Base-by-base conservation (phyloP, 2,113 vertebrate genomes). In the Brachypodius melanocephalos region DNA sequence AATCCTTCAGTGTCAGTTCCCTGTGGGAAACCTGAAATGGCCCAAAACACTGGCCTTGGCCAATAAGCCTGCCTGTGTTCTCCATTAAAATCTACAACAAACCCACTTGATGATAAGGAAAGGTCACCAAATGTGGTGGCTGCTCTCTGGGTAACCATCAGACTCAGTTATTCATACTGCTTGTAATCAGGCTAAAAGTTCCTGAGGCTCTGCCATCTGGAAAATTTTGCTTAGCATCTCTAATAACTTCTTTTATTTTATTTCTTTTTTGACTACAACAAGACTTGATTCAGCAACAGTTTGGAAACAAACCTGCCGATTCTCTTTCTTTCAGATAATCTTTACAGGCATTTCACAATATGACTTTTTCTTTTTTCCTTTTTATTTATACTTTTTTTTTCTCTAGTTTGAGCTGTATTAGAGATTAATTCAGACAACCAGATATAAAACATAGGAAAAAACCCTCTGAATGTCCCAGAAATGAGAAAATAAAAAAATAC, bases 171-270 rank as follows among this genome's bases (percentile, higher is more conserved):
- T 54, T 68, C 61, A 77, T 28, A 43, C 19, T 71, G 46, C 45
- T 72, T 92, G 21, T 85, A 89, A 61, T 75, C 43, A 75, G 73
- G 43, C 43, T 91, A 74, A 59, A 84, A 89, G 45, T 51, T 96
- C 57, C 51, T 67, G 18, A 84, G 43, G 69, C 38, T 81, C 77
- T 3, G 4, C 59, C 55, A 87, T 46, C 65, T 91, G 77, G 68
- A 69, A 71, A 32, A 31, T 72, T 87, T 90, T 86, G 22, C 17
- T 74, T 17, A 84, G 18, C 14, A 38, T 34, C 14, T 82, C 52
- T 71, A 69, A 58, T 11, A 45, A 58, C 19, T 34, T 51, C 0
- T 20, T 45, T 54, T 29, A 17, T 63, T 55, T 48, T 13, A 16
- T 71, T 65, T 29, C 21, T 43, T 49, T 11, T 45, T 38, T 59